Conservation (phyloP, 2,888 invertebrate species). For the Habrosyne pyritoides region DNA sequence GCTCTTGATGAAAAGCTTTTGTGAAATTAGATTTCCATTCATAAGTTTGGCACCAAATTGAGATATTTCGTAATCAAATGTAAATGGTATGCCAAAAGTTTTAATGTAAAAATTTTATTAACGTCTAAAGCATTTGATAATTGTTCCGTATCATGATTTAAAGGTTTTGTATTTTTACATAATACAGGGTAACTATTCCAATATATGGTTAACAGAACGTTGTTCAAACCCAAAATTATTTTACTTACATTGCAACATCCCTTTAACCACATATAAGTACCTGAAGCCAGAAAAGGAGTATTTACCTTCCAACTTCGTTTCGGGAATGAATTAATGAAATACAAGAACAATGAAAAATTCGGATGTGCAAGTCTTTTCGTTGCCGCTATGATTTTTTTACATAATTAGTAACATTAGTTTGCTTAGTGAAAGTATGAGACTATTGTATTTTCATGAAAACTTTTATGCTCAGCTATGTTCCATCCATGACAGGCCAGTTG, state of each 20-base stretch:
- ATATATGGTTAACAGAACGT: too few species aligned
- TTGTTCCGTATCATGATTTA: too few species aligned
- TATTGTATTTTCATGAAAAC: too few species aligned
- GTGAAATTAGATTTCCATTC: background rate
- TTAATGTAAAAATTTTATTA: too few species aligned
- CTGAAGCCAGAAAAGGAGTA: background rate
- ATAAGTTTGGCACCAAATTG: background rate
- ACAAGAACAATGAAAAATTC: background rate
- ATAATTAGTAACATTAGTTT: too few species aligned
- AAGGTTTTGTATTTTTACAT: too few species aligned
- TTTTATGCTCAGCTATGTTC: too few species aligned
- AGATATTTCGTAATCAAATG: background rate
- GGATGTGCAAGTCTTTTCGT: background rate
- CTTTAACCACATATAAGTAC: background rate
- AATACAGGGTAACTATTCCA: background rate
- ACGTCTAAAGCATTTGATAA: too few species aligned
- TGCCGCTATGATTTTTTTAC: too few species aligned
- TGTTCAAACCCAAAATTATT: background rate
- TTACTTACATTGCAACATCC: background rate
- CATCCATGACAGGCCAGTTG: too few species aligned
- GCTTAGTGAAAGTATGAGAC: too few species aligned
- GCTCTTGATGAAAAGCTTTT: background rate
- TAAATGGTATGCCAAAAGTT: background rate
- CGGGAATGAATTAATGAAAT: background rate
- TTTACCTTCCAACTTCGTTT: background rate